Conservation (phyloP, 1,140 invertebrate species). For the Drosophila navojoa region DNA sequence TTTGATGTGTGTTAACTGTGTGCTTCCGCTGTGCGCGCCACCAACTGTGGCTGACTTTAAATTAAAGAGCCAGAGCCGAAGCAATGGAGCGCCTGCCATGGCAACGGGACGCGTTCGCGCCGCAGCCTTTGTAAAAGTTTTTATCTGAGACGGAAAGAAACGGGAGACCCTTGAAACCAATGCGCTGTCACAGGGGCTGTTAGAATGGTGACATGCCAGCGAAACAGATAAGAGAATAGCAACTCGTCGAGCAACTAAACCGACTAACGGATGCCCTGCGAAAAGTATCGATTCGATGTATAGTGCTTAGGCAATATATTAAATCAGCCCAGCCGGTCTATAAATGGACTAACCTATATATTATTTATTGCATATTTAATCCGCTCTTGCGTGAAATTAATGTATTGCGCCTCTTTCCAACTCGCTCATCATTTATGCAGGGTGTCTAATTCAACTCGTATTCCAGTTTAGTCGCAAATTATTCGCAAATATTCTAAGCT, state of each 20-base stretch:
- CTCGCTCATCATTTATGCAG: not conserved
- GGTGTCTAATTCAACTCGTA: conserved; percentile 2
- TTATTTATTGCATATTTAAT: too few species aligned
- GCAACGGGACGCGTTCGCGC: not conserved
- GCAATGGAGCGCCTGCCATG: not conserved
- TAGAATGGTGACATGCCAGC: not conserved
- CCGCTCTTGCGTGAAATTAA: too few species aligned
- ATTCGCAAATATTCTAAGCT: conserved; percentile 18
- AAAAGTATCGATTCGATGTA: not conserved
- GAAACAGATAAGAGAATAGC: not conserved
- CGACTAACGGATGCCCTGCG: not conserved
- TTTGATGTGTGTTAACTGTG: conserved; percentile 44
- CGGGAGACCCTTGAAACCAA: conserved; percentile 42
- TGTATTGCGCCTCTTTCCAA: too few species aligned
- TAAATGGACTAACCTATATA: too few species aligned
- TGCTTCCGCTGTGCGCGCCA: conserved; percentile 46
- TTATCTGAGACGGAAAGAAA: conserved; percentile 66
- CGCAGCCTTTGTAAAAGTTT: conserved; percentile 56
- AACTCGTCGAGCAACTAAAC: too few species aligned
- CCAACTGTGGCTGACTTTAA: conserved; percentile 19
- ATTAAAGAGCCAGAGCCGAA: conserved; percentile 35
- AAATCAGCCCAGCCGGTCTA: not conserved
- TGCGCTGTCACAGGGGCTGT: conserved; percentile 8
- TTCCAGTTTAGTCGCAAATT: conserved; percentile 15
- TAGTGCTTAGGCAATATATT: not conserved